Evolutionary conservation across 2,888 invertebrate species (phyloP).

Genomic region (Platynereis dumerilii): DNA sequence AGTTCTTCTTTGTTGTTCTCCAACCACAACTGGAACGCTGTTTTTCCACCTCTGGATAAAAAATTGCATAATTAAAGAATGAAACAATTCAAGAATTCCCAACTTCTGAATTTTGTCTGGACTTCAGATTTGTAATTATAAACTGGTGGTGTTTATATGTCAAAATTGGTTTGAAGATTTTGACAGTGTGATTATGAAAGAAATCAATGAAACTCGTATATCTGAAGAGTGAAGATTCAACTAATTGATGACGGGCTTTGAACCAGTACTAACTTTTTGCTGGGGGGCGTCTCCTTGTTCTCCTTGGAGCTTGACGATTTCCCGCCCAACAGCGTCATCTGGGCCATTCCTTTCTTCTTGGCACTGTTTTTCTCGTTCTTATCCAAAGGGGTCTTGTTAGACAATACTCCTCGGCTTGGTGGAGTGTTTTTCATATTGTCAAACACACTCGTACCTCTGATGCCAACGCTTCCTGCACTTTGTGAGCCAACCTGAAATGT

Average conservation of each 20-base stretch:
- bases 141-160: too few relatives aligned
- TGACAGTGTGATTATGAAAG: too few relatives aligned
- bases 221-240: too few relatives aligned
- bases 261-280: too few relatives aligned
- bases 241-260: too few relatives aligned
- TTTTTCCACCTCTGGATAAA: conserved; percentile 13
- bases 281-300: too few relatives aligned
- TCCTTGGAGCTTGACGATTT: not conserved
- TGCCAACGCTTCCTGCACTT: not conserved
- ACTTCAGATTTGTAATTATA: too few relatives aligned
- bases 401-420: not conserved
- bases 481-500: conserved; percentile 12
- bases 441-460: conserved; percentile 53
- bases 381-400: not conserved
- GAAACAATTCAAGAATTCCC: too few relatives aligned
- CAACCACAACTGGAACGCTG: conserved; percentile 55
- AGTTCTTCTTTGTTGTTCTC: conserved; percentile 44
- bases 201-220: too few relatives aligned
- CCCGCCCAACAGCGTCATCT: not conserved
- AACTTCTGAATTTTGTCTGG: too few relatives aligned
- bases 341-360: not conserved
- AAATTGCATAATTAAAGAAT: not conserved
- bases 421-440: conserved; percentile 48
- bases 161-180: too few relatives aligned
- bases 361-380: not conserved